Percentiles rank a stretch among this genome's conserved stretches.
Evolutionary conservation across 2,888 invertebrate genomes (phyloP).

Genomic region (Lottia gigantea): DNA sequence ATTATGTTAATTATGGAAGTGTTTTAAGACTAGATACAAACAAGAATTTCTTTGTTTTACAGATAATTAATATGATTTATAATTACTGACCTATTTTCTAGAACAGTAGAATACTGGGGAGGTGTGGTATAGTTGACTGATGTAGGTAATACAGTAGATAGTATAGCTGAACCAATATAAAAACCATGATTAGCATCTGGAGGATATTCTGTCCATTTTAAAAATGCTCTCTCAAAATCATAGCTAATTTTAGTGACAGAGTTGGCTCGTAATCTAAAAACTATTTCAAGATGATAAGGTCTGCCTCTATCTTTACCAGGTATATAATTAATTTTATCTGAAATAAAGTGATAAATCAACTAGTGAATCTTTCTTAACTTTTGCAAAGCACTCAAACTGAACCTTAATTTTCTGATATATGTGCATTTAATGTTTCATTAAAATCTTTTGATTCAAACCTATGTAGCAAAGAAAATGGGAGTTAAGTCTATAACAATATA

Average conservation of each 20-base stretch:
- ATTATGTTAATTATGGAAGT: no score
- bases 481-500: no score
- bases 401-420: no score
- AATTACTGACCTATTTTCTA: constrained; percentile 28
- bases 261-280: constrained; percentile 82
- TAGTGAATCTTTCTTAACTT: no score
- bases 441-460: no score
- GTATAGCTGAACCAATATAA: constrained; percentile 89
- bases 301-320: constrained; percentile 87
- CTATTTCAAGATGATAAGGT: constrained; percentile 87
- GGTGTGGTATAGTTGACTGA: constrained; percentile 81
- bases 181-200: constrained; percentile 99
- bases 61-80: background rate
- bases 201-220: constrained; percentile 99
- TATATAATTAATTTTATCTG: constrained; percentile 62
- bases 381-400: no score
- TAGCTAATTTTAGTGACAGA: constrained; percentile 85
- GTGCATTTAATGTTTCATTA: no score
- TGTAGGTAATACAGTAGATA: constrained; percentile 83
- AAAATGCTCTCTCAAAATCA: constrained; percentile 93
- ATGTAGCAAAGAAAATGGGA: no score
- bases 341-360: no score
- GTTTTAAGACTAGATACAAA: no score
- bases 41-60: no score
- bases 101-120: constrained; percentile 78